Evolutionary conservation across 2,797 vertebrate species (phyloP).

Genomic region (Pelodytes ibericus): DNA sequence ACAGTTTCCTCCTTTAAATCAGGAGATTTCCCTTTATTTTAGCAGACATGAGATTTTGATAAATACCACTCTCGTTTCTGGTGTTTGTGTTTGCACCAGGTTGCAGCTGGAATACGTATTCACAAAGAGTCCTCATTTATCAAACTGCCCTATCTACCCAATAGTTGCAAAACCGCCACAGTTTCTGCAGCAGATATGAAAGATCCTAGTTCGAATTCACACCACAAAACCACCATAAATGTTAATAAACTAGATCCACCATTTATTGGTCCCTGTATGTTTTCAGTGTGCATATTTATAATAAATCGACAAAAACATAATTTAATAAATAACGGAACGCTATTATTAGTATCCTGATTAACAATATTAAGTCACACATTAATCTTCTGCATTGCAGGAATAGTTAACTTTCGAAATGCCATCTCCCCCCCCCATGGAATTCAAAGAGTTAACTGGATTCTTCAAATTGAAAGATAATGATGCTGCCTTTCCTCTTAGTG

Average conservation of each 20-base stretch:
- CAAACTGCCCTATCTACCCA: neutral
- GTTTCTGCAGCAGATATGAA: neutral
- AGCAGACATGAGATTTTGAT: too few species aligned
- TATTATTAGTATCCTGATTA: too few species aligned
- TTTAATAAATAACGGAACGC: too few species aligned
- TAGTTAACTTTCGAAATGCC: too few species aligned
- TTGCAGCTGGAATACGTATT: neutral
- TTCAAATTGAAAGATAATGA: neutral
- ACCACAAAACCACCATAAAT: neutral
- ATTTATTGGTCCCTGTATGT: too few species aligned
- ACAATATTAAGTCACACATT: too few species aligned
- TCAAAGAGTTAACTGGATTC: neutral
- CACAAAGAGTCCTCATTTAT: slow-evolving; percentile 1
- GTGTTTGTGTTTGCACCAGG: slow-evolving; percentile 6
- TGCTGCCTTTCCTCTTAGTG: neutral
- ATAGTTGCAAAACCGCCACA: neutral
- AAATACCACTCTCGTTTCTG: neutral
- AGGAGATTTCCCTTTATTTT: too few species aligned
- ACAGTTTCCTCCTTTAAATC: too few species aligned
- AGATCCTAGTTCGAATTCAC: neutral
- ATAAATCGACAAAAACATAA: too few species aligned
- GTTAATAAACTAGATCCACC: neutral
- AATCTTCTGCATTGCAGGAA: too few species aligned
- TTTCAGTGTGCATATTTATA: too few species aligned
- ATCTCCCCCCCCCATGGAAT: too few species aligned